These are phyloP conservation scores for Drosophila kepulauana DNA, from an alignment of 1,140 invertebrate species.

Conservation along the genomic window DNA sequence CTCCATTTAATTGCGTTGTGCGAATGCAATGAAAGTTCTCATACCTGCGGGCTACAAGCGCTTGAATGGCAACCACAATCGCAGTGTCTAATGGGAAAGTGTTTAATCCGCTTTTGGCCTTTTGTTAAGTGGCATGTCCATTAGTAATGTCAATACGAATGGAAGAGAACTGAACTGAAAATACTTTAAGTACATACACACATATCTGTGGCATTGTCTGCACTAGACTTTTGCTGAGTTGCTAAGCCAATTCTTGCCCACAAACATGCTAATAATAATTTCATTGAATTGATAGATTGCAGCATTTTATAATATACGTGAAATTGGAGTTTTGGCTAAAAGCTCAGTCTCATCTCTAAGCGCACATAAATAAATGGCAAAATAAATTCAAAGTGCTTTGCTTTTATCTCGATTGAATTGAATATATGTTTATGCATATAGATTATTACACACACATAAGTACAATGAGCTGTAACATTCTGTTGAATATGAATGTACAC, in stretches of 20 bases:
- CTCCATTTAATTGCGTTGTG: not conserved
- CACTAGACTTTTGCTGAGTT: not conserved
- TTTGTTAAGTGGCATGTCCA: constrained; percentile 37
- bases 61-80: not conserved
- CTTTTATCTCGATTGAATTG: constrained; percentile 10
- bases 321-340: not conserved
- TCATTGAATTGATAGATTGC: too few relatives aligned
- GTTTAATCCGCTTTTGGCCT: constrained; percentile 2
- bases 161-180: not conserved
- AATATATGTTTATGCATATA: not conserved
- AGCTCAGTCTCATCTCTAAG: not conserved
- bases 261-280: too few relatives aligned
- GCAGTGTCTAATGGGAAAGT: constrained; percentile 1
- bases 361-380: not conserved
- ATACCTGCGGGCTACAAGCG: not conserved
- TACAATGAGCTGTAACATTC: not conserved
- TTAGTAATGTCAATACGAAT: constrained; percentile 46
- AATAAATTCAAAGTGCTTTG: not conserved
- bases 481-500: constrained; percentile 1
- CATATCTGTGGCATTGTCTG: not conserved
- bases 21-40: not conserved
- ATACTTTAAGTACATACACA: not conserved
- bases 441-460: constrained; percentile 13
- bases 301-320: too few relatives aligned
- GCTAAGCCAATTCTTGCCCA: too few relatives aligned